Base-by-base conservation (phyloP, 2,113 vertebrate species). In the Orthonyx spaldingii region DNA sequence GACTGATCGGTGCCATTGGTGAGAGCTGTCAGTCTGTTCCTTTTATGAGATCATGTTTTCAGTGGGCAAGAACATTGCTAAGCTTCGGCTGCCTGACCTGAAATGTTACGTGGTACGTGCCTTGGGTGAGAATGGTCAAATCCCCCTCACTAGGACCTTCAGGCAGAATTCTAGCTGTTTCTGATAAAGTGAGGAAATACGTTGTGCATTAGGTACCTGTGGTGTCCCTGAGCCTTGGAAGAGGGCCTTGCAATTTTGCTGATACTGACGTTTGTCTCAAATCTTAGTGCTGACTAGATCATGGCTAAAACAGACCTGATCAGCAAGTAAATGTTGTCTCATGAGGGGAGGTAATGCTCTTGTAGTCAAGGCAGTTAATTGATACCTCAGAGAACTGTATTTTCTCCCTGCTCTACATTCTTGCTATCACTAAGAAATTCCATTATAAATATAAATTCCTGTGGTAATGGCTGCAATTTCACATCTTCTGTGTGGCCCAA, bases 401-500 rank as follows among this genome's bases (percentile, higher is more conserved):
- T 82, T 53, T 69, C 16, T 95, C 44, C 33, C 33, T 82, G 56
- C 69, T 84, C 42, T 95, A 35, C 16, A 3, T 90, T 65, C 72
- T 61, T 89, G 59, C 42, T 86, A 0, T 65, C 52, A 27, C 42
- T 77, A 68, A 47, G 52, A 74, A 95, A 79, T 60, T 68, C 81
- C 19, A 30, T 83, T 22, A 21, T 56, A 78, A 66, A 60, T 85
- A 17, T 72, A 7, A 93, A 53, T 72, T 60, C n/a, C 28, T 24
- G 32, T 61, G 53, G 16, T 72, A 69, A 22, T 21, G n/a, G 26
- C 57, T 93, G 85, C 41, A n/a, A 21, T 85, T 49, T 52, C 74
- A 28, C 16, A 15, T 72, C 22, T 41, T 61, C 53, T 70, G 0
- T 0, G 2, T 79, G 74, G 79, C 30, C 52, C 6, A 0, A 9